Evolutionary conservation across 2,888 invertebrate species (phyloP), one percentile per base, ranked within the genome.

Genomic region (Pasiphila rectangulata): DNA sequence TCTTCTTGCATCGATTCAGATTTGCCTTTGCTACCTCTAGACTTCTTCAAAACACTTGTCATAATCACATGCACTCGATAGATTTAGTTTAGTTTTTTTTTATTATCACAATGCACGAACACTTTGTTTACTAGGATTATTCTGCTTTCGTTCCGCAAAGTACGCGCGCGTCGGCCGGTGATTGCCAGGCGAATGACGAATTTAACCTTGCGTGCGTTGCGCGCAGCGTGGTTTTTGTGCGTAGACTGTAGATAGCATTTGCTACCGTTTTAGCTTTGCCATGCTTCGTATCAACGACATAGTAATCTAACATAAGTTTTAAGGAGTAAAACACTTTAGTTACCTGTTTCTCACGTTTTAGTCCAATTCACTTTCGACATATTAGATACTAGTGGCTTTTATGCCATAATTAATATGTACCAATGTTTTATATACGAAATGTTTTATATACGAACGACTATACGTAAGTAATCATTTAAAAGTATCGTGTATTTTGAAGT

Each of bases 1-100:
- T 88, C 89, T 61, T 89, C 89, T 72, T 87, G 89, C 89, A 88
- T 87, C 64, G 89, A 88, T 76, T 82, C 86, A 35, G 87, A 87
- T 83, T 88, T 89, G 51, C 86, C 86, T 72, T 88, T 88, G 47
- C 79, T 75, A 41, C 85, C 88, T 72, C 79, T 81, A 41, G 85
- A 79, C 68, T 87, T 88, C 69, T 89, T 89, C 60, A 88, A 77
- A 60, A 88, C 89, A 89, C 89, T 87, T 56, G 87, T 88, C 89
- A 88, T 87, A 73, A 72, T 71, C 81, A 86, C 85, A 83, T 78
- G 80, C 83, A 84, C 76, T 34, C n/a, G 12, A 13, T 73, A 69
- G 49, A 46, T 39, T 44, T 9, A 54, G 51, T 46, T 37, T 40
- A 46, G 10, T 38, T 38, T 27, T 30, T 12, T 10, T 36, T 40